Evolutionary conservation across 1,140 invertebrate species (phyloP).

Genomic region (Leptinotarsa texana): DNA sequence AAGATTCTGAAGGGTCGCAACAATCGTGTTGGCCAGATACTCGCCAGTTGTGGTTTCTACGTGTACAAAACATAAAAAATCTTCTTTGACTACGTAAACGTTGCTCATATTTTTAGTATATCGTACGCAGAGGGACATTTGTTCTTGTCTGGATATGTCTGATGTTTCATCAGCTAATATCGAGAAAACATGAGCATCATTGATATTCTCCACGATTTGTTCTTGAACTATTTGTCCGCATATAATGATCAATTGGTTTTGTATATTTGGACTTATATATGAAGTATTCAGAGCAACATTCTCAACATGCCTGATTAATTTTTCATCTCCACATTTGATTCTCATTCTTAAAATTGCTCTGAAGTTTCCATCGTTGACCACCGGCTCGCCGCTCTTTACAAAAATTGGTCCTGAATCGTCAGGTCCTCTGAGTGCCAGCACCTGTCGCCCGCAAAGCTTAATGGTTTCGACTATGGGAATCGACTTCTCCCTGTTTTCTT

Average conservation of each 20-base stretch:
- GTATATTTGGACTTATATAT: constrained; percentile 11
- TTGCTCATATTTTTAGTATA: constrained; percentile 8
- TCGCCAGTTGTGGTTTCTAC: constrained; percentile 9
- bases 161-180: constrained; percentile 30
- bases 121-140: constrained; percentile 29
- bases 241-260: constrained; percentile 28
- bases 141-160: constrained; percentile 26
- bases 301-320: constrained; percentile 12
- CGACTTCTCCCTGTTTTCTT: constrained; percentile 23
- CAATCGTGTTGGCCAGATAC: constrained; percentile 1
- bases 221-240: constrained; percentile 19
- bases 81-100: constrained; percentile 11
- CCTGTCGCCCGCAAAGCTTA: constrained; percentile 28
- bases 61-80: constrained; percentile 23
- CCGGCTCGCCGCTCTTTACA: background rate
- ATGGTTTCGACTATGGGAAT: constrained; percentile 23
- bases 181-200: constrained; percentile 18
- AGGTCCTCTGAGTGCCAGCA: constrained; percentile 23
- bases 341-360: constrained; percentile 8
- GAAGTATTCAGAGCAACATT: background rate
- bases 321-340: constrained; percentile 13
- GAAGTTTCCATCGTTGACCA: constrained; percentile 29
- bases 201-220: constrained; percentile 14
- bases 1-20: background rate
- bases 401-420: constrained; percentile 18